Conservation (phyloP, 37 sponge, comb jelly and placozoan genomes). For the Cladorhizidae sp. region DNA sequence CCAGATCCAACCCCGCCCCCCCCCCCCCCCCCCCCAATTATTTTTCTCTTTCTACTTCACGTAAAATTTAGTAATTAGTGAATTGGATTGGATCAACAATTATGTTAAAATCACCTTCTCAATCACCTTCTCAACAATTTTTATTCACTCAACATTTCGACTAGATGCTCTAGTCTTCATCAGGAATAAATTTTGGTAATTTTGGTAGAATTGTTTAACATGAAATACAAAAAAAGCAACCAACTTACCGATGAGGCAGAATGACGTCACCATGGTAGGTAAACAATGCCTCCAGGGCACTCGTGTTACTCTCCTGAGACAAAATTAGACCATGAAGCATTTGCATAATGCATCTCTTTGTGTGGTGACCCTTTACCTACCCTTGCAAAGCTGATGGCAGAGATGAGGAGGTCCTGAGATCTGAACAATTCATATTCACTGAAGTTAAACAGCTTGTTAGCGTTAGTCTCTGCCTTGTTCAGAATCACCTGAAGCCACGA, state of each 20-base stretch:
- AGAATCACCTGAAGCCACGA: conserved; percentile 10
- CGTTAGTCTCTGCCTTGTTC: neutral
- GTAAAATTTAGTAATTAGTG: too few species aligned
- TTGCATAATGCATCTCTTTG: neutral
- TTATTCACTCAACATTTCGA: too few species aligned
- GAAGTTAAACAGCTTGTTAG: neutral
- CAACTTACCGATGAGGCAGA: conserved; percentile 69
- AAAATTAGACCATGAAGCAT: neutral
- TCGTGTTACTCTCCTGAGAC: conserved; percentile 42
- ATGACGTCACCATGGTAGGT: conserved; percentile 54
- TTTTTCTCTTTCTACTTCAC: too few species aligned
- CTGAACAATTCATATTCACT: conserved; percentile 59
- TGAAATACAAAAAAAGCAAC: neutral
- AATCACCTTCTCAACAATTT: too few species aligned
- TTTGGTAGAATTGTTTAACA: neutral
- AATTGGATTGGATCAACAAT: too few species aligned
- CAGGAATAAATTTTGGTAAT: too few species aligned
- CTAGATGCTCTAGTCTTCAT: too few species aligned
- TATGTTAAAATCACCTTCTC: too few species aligned
- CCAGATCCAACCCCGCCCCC: too few species aligned
- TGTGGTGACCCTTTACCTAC: conserved; percentile 12
- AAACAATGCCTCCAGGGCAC: conserved; percentile 64
- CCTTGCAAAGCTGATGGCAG: conserved; percentile 47
- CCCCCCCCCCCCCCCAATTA: too few species aligned
- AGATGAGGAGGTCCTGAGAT: conserved; percentile 32